These are phyloP conservation scores for Bhutanitis thaidina DNA, from an alignment of 2,888 invertebrate species.

Conservation along the genomic window DNA sequence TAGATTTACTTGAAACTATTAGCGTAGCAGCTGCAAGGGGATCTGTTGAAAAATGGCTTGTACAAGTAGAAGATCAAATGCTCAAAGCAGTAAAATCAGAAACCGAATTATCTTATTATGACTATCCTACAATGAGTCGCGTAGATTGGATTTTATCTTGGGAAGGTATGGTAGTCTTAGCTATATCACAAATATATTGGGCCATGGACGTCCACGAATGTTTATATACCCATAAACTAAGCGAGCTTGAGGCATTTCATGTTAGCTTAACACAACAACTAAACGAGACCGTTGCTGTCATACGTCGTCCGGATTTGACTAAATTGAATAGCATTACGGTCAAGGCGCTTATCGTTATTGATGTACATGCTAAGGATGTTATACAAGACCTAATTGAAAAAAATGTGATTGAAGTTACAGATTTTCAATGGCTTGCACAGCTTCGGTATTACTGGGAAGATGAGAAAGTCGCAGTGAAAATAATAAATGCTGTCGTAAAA, in stretches of 20 bases:
- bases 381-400: constrained; percentile 83
- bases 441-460: constrained; percentile 90
- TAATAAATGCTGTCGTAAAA: constrained; percentile 88
- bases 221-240: constrained; percentile 78
- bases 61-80: constrained; percentile 92
- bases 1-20: constrained; percentile 81
- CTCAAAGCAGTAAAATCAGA: constrained; percentile 84
- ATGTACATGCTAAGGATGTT: constrained; percentile 92
- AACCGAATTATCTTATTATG: constrained; percentile 82
- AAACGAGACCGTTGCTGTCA: constrained; percentile 86
- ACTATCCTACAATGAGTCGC: constrained; percentile 79
- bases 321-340: constrained; percentile 87
- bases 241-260: constrained; percentile 79
- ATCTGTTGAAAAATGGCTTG: constrained; percentile 92
- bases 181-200: constrained; percentile 91
- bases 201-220: constrained; percentile 87
- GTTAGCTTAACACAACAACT: constrained; percentile 81
- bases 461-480: constrained; percentile 83
- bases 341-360: constrained; percentile 90
- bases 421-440: constrained; percentile 93
- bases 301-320: constrained; percentile 84
- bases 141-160: constrained; percentile 86
- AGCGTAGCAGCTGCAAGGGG: constrained; percentile 87
- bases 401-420: constrained; percentile 83
- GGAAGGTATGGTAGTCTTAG: constrained; percentile 91